Conservation (phyloP, 2,797 vertebrate species). For the Danio tinwini region DNA sequence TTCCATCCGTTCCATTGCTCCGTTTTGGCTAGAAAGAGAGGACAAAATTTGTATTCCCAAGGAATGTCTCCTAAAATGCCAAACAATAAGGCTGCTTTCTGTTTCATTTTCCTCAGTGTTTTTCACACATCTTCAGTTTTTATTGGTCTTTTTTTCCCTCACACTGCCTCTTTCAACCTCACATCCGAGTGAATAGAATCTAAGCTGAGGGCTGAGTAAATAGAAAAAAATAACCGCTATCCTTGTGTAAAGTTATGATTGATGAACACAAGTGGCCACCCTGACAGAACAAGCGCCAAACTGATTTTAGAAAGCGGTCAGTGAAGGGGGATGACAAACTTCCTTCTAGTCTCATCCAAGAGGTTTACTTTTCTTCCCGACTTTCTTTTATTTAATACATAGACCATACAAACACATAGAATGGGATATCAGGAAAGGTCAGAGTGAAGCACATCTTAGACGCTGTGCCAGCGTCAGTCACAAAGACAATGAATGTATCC, state of each 20-base stretch:
- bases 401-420: slow-evolving; percentile 70
- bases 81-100: slow-evolving; percentile 57
- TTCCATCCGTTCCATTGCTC: slow-evolving; percentile 44
- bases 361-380: slow-evolving; percentile 55
- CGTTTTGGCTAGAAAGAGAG: slow-evolving; percentile 47
- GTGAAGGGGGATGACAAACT: slow-evolving; percentile 56
- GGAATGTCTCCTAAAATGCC: slow-evolving; percentile 53
- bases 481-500: slow-evolving; percentile 50
- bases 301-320: slow-evolving; percentile 68
- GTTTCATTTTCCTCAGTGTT: slow-evolving; percentile 59
- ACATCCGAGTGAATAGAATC: slow-evolving; percentile 45
- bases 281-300: slow-evolving; percentile 70
- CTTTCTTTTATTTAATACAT: slow-evolving; percentile 61
- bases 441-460: slow-evolving; percentile 8
- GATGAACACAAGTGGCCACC: slow-evolving; percentile 54
- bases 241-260: slow-evolving; percentile 49
- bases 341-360: slow-evolving; percentile 61
- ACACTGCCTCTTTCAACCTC: slow-evolving; percentile 44
- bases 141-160: slow-evolving; percentile 40
- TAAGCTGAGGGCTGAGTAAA: slow-evolving; percentile 47
- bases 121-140: slow-evolving; percentile 47
- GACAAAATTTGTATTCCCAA: slow-evolving; percentile 61
- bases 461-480: slow-evolving; percentile 28
- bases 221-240: slow-evolving; percentile 41
- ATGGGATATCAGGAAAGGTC: slow-evolving; percentile 51